Base-by-base conservation (phyloP, 2,113 vertebrate species). In the Xiphophorus maculatus region DNA sequence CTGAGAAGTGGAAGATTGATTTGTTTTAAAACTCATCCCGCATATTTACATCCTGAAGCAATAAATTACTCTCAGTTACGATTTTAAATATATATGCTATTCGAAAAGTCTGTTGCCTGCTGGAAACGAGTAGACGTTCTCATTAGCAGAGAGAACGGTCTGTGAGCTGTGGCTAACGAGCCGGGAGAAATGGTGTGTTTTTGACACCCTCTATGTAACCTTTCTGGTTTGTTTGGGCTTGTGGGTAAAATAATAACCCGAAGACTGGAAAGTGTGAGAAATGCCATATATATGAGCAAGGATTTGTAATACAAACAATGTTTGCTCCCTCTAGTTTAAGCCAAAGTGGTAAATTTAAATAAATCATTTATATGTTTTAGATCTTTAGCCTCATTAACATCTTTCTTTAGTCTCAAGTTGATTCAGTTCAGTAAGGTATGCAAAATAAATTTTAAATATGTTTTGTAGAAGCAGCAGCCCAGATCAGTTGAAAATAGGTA, bases 171-270 rank as follows among this genome's bases (percentile, higher is more conserved):
- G 6, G 19, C 19, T 54, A 54, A 54, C 22, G 25, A 54, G 51
- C 19, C 64, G 27, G 19, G 29, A 73, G 27, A 27, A 35, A 64
- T 11, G 11, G 64, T 75, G 71, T 77, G 27, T 62, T 60, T 74
- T 66, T 60, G 22, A 70, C 73, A 27, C 12, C 32, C 32, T 48
- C 0, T 3, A 48, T 79, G 74, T 62, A 79, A 83, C 69, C 25
- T 74, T 51, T 63, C 58, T 35, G 65, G 14, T 42, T 74, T 66
- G 19, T 33, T 62, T 42, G 30, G 71, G 33, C 64, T 35, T 51
- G 42, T 58, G 65, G 62, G 63, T 35, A 9, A 69, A 48, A 42
- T 63, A n/a, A 58, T 10, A 25, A 25, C 25, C 51, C n/a, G 17
- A 58, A 58, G 25, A n/a, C 51, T 58, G 51, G 25, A 3, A n/a